phyloP scores from a whole-genome alignment of 2,797 vertebrate genomes.

The Aulostomus chinensis region DNA sequence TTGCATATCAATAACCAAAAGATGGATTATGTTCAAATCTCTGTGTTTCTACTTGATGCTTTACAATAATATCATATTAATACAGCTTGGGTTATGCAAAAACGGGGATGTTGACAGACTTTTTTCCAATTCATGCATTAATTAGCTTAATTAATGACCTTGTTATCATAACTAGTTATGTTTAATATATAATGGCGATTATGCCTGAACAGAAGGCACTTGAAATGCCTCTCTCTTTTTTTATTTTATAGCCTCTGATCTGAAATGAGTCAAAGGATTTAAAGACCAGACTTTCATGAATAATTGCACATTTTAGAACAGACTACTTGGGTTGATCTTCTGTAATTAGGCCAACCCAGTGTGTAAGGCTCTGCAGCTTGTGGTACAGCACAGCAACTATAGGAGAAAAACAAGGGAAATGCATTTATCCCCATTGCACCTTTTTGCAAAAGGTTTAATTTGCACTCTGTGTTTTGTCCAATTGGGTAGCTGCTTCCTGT shows the following conservation, averaged over 20 bases:
- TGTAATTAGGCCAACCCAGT: conserved; percentile 53
- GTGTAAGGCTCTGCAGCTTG: conserved; percentile 15
- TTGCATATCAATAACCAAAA: conserved; percentile 19
- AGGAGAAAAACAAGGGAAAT: conserved; percentile 20
- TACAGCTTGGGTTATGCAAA: conserved; percentile 24
- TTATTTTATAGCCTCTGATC: conserved; percentile 37
- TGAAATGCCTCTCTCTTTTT: conserved; percentile 23
- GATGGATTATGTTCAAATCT: conserved; percentile 12
- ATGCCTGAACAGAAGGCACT: conserved; percentile 31
- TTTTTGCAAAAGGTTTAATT: conserved; percentile 39
- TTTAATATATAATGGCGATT: conserved; percentile 52
- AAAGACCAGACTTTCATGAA: conserved; percentile 55
- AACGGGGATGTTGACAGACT: conserved; percentile 17
- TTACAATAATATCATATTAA: conserved; percentile 22
- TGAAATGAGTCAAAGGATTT: conserved; percentile 47
- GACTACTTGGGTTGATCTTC: conserved; percentile 36
- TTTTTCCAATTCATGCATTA: conserved; percentile 34
- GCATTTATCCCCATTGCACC: conserved; percentile 28
- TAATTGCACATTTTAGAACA: conserved; percentile 53
- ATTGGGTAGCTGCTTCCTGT: conserved; percentile 32
- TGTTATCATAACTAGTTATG: conserved; percentile 39
- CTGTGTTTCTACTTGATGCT: conserved; percentile 8
- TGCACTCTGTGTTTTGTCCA: conserved; percentile 37
- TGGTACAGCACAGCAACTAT: conserved; percentile 13
- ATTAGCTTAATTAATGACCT: conserved; percentile 54